phyloP scores from a whole-genome alignment of 2,113 vertebrate genomes.

The Mesembrinibis cayennensis region DNA sequence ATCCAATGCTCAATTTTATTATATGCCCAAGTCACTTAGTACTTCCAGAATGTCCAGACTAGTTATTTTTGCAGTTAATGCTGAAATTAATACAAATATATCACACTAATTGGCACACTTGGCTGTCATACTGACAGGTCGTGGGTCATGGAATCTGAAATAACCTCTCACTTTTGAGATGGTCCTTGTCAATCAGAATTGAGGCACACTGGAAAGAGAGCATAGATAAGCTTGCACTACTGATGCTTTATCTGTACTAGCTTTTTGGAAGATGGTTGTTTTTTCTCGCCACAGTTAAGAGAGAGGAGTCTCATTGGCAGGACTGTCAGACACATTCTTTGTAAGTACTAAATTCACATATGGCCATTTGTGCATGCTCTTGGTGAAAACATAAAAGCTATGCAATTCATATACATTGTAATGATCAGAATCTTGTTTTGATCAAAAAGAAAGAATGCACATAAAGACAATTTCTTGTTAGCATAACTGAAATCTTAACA shows the following conservation, averaged over 20 bases:
- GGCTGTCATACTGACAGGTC: neutral
- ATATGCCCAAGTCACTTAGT: neutral
- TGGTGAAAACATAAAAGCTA: neutral
- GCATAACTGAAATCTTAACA: neutral
- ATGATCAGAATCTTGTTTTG: neutral
- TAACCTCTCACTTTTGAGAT: neutral
- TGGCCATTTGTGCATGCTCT: neutral
- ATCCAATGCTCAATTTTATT: slow-evolving; percentile 7
- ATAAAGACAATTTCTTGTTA: neutral
- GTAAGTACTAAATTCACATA: neutral
- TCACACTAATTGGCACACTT: neutral
- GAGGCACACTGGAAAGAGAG: neutral
- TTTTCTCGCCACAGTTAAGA: neutral
- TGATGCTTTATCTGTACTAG: neutral
- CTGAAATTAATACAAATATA: slow-evolving; percentile 23
- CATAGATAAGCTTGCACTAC: neutral
- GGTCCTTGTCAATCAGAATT: neutral
- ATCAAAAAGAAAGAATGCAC: neutral
- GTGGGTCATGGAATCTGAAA: neutral
- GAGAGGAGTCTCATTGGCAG: neutral
- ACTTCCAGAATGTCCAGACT: neutral
- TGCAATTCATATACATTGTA: neutral
- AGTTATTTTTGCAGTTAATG: slow-evolving; percentile 7
- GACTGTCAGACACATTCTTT: neutral
- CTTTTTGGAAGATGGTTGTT: neutral